Conservation (phyloP, 2,888 invertebrate genomes). For the Coelinius sp. region DNA sequence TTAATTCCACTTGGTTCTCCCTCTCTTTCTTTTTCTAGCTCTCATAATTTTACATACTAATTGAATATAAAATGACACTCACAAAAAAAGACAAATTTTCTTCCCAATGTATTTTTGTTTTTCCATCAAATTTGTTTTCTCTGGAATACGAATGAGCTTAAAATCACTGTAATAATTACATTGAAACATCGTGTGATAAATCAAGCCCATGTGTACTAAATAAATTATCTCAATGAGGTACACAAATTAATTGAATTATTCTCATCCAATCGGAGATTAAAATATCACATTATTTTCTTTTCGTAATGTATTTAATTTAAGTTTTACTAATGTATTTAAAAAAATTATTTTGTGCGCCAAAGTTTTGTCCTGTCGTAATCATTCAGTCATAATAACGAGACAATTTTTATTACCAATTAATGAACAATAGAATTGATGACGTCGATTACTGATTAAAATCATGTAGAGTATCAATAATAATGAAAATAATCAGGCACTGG, state of each 20-base stretch:
- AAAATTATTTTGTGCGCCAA: background rate
- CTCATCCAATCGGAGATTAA: slow-evolving; percentile 2
- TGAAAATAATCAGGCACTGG: background rate
- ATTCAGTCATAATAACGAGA: background rate
- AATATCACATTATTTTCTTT: background rate
- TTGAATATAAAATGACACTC: background rate
- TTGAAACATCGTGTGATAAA: background rate
- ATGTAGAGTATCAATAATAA: background rate
- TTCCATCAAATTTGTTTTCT: background rate
- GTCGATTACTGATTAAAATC: background rate
- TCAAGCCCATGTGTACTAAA: background rate
- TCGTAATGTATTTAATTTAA: slow-evolving; percentile 13
- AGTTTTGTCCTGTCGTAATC: background rate
- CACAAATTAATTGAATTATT: background rate
- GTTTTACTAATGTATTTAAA: background rate
- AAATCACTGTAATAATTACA: background rate
- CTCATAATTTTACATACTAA: background rate
- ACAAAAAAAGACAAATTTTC: background rate
- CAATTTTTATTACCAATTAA: background rate
- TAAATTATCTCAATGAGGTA: background rate
- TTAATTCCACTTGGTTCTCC: background rate
- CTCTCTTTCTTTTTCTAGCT: background rate
- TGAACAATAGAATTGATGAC: background rate
- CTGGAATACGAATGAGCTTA: background rate
- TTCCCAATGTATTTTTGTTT: background rate